A percentile compares a stretch with the other conserved stretches of the same genome.
These are phyloP conservation scores for Sceloporus tristichus DNA, from an alignment of 2,113 vertebrate genomes.

Conservation along the genomic window DNA sequence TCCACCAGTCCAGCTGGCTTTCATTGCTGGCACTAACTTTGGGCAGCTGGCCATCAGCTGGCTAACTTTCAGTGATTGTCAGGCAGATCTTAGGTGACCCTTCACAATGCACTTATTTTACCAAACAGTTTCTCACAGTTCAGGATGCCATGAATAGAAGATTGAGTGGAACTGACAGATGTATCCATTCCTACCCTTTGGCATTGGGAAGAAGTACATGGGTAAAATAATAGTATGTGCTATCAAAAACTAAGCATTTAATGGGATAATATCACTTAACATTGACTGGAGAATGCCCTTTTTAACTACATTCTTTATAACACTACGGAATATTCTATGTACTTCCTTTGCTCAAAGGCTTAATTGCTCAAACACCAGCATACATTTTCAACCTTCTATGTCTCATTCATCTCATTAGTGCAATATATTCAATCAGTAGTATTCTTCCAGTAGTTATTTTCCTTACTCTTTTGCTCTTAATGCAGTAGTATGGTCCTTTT, in stretches of 20 bases:
- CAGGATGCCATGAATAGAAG: no score
- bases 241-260: background rate
- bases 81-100: no score
- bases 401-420: background rate
- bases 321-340: background rate
- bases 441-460: slow-evolving; percentile 17
- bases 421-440: background rate
- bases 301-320: background rate
- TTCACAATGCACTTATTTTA: no score
- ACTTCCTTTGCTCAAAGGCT: background rate
- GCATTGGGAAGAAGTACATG: background rate
- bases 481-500: background rate
- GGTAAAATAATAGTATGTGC: background rate
- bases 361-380: background rate
- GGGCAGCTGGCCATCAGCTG: no score
- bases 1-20: no score
- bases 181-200: background rate
- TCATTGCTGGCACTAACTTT: no score
- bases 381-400: background rate
- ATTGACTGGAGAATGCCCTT: background rate
- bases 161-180: background rate
- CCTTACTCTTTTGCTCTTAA: background rate
- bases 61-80: no score
- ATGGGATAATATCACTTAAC: background rate
- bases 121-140: no score